Percentiles rank a stretch among this genome's conserved stretches.
Evolutionary conservation across 92 coral and sea anemone species (phyloP).

Genomic region (Porites cylindrica): DNA sequence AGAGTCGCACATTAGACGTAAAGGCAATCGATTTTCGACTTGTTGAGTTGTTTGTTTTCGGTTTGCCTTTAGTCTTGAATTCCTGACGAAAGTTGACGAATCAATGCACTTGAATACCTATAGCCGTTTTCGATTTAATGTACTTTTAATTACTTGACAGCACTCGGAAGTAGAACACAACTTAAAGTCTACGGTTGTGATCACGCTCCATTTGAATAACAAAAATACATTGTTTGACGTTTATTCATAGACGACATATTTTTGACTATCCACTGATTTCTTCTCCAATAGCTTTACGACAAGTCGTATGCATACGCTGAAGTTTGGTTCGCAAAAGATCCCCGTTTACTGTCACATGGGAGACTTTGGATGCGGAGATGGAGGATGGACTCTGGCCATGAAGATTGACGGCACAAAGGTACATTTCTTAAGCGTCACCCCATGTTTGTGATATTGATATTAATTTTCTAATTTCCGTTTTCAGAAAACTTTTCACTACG

Average conservation of each 20-base stretch:
- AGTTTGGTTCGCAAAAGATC: not conserved
- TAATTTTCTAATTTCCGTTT: not conserved
- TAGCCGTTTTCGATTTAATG: no score
- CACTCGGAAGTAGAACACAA: no score
- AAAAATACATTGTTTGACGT: no score
- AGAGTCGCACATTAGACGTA: no score
- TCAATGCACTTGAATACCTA: no score
- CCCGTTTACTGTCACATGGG: not conserved
- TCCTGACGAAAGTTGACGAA: no score
- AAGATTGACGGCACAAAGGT: not conserved
- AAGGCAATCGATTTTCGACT: no score
- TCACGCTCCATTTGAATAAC: no score
- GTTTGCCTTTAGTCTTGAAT: no score
- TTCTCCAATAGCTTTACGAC: not conserved
- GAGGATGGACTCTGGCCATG: not conserved
- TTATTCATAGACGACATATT: not conserved
- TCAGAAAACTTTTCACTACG: not conserved
- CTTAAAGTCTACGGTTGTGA: no score
- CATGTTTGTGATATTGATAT: not conserved
- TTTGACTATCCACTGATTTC: not conserved
- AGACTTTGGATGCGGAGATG: not conserved
- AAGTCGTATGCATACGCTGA: not conserved
- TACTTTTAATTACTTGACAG: no score
- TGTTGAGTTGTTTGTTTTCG: no score
- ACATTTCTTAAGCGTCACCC: not conserved